These are phyloP conservation scores for Alectura lathami DNA, from an alignment of 2,113 vertebrate genomes.

Conservation along the genomic window DNA sequence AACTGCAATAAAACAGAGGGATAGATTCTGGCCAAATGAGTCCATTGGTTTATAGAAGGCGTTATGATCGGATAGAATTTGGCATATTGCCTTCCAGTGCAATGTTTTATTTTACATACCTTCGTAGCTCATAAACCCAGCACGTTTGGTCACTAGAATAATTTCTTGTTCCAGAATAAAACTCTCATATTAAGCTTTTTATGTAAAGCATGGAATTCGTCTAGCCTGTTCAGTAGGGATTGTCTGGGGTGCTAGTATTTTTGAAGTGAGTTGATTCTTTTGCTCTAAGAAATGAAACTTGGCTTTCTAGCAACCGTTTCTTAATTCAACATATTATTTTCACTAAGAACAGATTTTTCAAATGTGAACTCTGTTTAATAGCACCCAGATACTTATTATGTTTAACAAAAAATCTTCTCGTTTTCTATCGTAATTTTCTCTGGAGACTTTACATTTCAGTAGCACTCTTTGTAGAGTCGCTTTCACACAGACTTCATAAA, in stretches of 20 bases:
- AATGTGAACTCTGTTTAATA: neutral
- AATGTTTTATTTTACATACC: conserved; percentile 28
- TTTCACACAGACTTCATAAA: neutral
- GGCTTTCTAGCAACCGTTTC: neutral
- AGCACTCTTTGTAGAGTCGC: neutral
- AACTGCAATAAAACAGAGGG: neutral
- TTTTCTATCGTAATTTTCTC: neutral
- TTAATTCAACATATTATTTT: neutral
- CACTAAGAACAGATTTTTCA: neutral
- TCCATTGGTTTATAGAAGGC: conserved; percentile 4
- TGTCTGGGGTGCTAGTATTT: neutral
- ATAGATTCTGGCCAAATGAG: neutral
- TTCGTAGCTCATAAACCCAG: conserved; percentile 50
- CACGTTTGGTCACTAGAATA: conserved; percentile 2
- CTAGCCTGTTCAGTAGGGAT: neutral
- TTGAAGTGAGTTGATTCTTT: neutral
- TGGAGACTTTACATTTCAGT: neutral
- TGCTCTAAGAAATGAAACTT: neutral
- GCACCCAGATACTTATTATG: neutral
- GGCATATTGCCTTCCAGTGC: neutral
- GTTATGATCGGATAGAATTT: neutral
- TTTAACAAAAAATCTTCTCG: neutral
- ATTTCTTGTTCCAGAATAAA: conserved; percentile 45
- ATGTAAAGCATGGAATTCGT: neutral
- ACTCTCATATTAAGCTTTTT: neutral